A percentile compares a stretch with the other conserved stretches of the same genome.
Evolutionary conservation across 1,140 invertebrate species (phyloP).

Genomic region (Parapsyche elsis): DNA sequence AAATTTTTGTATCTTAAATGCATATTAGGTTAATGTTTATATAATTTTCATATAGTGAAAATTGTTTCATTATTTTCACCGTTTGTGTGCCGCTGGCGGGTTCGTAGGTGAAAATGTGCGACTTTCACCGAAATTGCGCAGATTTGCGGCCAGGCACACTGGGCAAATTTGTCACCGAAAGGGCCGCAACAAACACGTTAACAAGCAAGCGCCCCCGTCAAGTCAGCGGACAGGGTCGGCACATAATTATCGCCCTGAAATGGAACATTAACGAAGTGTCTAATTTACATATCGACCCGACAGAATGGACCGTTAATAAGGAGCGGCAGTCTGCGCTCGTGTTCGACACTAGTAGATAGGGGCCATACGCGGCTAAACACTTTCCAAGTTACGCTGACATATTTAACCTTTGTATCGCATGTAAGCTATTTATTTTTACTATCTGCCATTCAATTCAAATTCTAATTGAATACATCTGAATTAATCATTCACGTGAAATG

Average conservation of each 20-base stretch:
- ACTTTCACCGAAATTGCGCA: slow-evolving; percentile 8
- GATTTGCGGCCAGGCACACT: slow-evolving; percentile 26
- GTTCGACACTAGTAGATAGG: background rate
- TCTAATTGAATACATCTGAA: too few species aligned
- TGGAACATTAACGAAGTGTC: slow-evolving; percentile 53
- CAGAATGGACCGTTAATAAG: slow-evolving; percentile 42
- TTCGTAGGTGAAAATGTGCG: too few species aligned
- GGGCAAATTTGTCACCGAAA: slow-evolving; percentile 40
- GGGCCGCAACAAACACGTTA: slow-evolving; percentile 36
- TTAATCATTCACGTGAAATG: too few species aligned
- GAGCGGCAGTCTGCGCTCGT: slow-evolving; percentile 20
- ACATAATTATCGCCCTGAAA: slow-evolving; percentile 50
- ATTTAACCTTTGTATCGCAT: too few species aligned
- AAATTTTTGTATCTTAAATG: too few species aligned
- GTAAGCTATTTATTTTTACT: too few species aligned
- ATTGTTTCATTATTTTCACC: too few species aligned
- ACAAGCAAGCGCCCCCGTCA: slow-evolving; percentile 38
- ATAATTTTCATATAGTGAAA: too few species aligned
- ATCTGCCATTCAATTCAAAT: too few species aligned
- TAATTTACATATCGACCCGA: slow-evolving; percentile 52
- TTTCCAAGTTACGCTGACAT: too few species aligned
- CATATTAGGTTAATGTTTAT: too few species aligned
- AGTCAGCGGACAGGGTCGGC: background rate
- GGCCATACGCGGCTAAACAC: background rate
- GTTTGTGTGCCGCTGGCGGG: too few species aligned